These are phyloP conservation scores for Zingel zingel DNA, from an alignment of 2,113 vertebrate genomes.

Conservation along the genomic window DNA sequence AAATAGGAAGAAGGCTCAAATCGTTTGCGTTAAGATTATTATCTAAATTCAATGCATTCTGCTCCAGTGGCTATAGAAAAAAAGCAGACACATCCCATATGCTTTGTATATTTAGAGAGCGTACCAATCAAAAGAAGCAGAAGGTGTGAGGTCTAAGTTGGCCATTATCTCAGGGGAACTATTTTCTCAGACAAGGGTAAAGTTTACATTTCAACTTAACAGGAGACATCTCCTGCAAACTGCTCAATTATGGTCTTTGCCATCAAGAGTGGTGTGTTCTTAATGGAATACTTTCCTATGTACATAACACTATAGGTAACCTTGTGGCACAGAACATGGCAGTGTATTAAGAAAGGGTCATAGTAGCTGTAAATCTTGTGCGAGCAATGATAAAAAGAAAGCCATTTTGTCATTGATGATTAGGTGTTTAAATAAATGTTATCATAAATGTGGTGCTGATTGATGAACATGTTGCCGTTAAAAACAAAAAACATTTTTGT, in stretches of 20 bases:
- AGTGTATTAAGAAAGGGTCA: not conserved
- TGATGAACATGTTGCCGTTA: not conserved
- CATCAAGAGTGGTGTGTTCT: not conserved
- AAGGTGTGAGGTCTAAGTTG: not conserved
- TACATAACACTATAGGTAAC: not conserved
- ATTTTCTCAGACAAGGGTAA: not conserved
- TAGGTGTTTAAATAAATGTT: not conserved
- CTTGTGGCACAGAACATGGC: not conserved
- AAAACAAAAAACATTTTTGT: not conserved
- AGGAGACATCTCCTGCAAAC: not conserved
- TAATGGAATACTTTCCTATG: not conserved
- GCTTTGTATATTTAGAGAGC: not conserved
- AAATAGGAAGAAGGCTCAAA: constrained; percentile 11
- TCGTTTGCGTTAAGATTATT: not conserved
- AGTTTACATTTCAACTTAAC: not conserved
- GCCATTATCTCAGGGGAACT: not conserved
- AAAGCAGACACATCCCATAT: not conserved
- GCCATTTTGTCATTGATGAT: not conserved
- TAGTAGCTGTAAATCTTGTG: not conserved
- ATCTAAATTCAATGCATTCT: not conserved
- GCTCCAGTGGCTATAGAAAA: not conserved
- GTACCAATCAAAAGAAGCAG: not conserved
- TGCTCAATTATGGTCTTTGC: not conserved
- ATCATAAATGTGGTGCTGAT: not conserved
- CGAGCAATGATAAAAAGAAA: not conserved